A percentile compares a stretch with the other conserved stretches of the same genome.
phyloP scores from a whole-genome alignment of 2,113 vertebrate genomes.

The Neotoma lepida region DNA sequence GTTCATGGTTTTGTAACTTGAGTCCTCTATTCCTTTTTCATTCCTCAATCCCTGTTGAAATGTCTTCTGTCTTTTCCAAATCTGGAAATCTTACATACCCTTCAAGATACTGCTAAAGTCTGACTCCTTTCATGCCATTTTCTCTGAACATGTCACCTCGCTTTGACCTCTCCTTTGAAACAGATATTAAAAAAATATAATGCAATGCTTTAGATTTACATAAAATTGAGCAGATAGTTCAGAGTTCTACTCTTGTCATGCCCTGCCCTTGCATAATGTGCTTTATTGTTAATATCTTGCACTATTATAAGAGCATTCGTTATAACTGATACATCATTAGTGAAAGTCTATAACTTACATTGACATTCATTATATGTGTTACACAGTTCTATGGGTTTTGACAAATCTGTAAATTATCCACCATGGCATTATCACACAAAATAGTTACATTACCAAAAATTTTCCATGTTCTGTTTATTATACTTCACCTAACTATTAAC shows the following conservation, averaged over 20 bases:
- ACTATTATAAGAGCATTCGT: not conserved
- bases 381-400: not conserved
- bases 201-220: slow-evolving; percentile 19
- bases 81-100: not conserved
- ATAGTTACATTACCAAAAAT: slow-evolving; percentile 21
- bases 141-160: slow-evolving; percentile 15
- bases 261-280: not conserved
- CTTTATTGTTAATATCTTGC: not conserved
- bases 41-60: slow-evolving; percentile 25
- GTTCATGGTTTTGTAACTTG: slow-evolving; percentile 61
- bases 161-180: slow-evolving; percentile 42
- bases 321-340: slow-evolving; percentile 5
- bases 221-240: not conserved
- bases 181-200: not conserved
- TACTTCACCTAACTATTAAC: not conserved
- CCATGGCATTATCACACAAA: not conserved
- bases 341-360: slow-evolving; percentile 39
- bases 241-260: not conserved
- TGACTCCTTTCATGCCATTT: not conserved
- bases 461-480: not conserved
- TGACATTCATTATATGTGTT: not conserved
- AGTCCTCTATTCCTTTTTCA: slow-evolving; percentile 39
- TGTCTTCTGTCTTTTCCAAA: slow-evolving; percentile 32
- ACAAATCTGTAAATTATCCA: not conserved
- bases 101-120: slow-evolving; percentile 1